A percentile compares a stretch with the other conserved stretches of the same genome.
phyloP scores from a whole-genome alignment of 1,140 invertebrate species.

The Megalopta genalis region DNA sequence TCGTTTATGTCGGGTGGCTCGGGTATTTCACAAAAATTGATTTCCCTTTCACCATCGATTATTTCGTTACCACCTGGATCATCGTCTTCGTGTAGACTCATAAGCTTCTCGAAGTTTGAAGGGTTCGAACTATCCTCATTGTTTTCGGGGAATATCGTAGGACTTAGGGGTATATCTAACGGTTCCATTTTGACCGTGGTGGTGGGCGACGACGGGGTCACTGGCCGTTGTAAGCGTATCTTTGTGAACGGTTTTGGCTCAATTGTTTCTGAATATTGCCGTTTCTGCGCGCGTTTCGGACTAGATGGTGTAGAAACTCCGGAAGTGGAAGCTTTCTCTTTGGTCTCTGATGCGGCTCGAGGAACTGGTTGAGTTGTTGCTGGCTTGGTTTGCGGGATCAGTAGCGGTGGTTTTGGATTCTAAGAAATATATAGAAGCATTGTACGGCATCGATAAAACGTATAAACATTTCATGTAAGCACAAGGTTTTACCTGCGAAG shows the following conservation, averaged over 20 bases:
- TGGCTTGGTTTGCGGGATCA: constrained; percentile 71
- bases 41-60: constrained; percentile 53
- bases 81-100: constrained; percentile 73
- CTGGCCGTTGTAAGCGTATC: constrained; percentile 73
- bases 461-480: not conserved
- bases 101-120: constrained; percentile 69
- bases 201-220: constrained; percentile 63
- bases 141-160: constrained; percentile 70
- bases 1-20: constrained; percentile 71
- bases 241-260: constrained; percentile 70
- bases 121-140: constrained; percentile 65
- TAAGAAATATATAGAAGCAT: constrained; percentile 23
- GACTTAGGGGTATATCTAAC: constrained; percentile 75
- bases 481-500: constrained; percentile 77
- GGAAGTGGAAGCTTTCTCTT: constrained; percentile 69
- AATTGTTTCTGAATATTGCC: constrained; percentile 66
- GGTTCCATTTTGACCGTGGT: constrained; percentile 74
- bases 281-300: constrained; percentile 74
- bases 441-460: not conserved
- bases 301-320: constrained; percentile 63
- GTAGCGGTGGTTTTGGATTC: constrained; percentile 70
- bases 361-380: constrained; percentile 59
- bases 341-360: constrained; percentile 64
- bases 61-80: constrained; percentile 72
- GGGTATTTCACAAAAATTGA: constrained; percentile 68